Evolutionary conservation across 2,797 vertebrate species (phyloP).

Genomic region (Sebastes matsubarae): DNA sequence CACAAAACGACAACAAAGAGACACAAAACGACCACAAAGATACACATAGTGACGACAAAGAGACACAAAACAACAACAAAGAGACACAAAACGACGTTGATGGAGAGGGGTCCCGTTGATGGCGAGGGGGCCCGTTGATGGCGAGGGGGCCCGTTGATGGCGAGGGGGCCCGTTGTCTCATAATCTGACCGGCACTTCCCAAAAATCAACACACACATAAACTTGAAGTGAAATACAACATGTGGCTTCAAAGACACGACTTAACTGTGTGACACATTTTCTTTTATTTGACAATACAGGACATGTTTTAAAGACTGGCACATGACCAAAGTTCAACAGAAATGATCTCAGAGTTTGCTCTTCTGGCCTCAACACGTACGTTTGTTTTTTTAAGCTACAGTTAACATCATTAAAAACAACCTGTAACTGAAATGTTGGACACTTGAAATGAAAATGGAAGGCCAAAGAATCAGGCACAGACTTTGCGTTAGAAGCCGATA

Average conservation of each 20-base stretch:
- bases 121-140: accelerated
- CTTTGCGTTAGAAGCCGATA: slow-evolving; percentile 15
- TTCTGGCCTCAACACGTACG: slow-evolving; percentile 20
- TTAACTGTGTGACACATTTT: neutral
- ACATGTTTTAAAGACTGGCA: slow-evolving; percentile 49
- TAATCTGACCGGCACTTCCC: too few relatives aligned
- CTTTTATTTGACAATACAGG: slow-evolving; percentile 61
- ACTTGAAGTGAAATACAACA: neutral
- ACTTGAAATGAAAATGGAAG: slow-evolving; percentile 26
- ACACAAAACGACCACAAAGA: too few relatives aligned
- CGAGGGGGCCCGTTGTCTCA: too few relatives aligned
- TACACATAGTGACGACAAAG: too few relatives aligned
- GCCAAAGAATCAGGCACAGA: slow-evolving; percentile 25
- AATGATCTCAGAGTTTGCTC: slow-evolving; percentile 34
- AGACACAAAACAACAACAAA: too few relatives aligned
- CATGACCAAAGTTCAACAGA: slow-evolving; percentile 33
- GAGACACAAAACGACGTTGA: too few relatives aligned
- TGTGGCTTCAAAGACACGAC: neutral
- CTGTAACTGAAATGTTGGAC: neutral
- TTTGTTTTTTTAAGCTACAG: neutral
- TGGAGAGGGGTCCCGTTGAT: accelerated
- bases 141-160: too few relatives aligned
- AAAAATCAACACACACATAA: too few relatives aligned
- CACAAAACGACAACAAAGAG: too few relatives aligned
- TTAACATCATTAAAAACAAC: neutral